Evolutionary conservation across 1,140 invertebrate species (phyloP).

Genomic region (Camponotus pennsylvanicus): DNA sequence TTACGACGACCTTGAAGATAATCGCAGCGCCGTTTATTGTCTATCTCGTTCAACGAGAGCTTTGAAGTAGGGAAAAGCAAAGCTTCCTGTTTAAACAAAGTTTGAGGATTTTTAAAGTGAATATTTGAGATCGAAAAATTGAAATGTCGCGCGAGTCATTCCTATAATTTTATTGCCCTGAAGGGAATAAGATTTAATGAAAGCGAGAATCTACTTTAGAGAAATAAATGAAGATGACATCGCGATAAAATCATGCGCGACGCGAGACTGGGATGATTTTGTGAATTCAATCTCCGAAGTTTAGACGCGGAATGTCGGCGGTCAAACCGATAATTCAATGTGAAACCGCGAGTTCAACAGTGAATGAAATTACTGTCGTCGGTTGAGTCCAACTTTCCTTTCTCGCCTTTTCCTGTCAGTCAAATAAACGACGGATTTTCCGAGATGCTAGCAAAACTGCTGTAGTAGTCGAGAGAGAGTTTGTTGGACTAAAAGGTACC

Average conservation of each 20-base stretch:
- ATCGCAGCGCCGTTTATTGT: conserved; percentile 22
- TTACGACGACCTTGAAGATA: conserved; percentile 64
- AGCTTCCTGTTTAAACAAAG: neutral
- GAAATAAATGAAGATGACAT: neutral
- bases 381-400: conserved; percentile 62
- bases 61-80: neutral
- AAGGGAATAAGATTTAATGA: neutral
- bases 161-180: neutral
- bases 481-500: conserved; percentile 64
- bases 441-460: conserved; percentile 38
- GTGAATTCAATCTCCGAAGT: conserved; percentile 20
- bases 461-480: conserved; percentile 9
- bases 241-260: conserved; percentile 10
- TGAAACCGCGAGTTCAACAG: conserved; percentile 55
- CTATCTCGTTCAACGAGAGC: neutral
- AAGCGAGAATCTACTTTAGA: neutral
- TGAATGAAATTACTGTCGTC: conserved; percentile 62
- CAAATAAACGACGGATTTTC: conserved; percentile 61
- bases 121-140: neutral
- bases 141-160: neutral
- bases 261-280: neutral
- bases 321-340: conserved; percentile 39
- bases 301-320: conserved; percentile 39
- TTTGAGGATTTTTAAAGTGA: neutral
- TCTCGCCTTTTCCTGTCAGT: conserved; percentile 27